Evolutionary conservation across 2,797 vertebrate species (phyloP).

Genomic region (Ceyx erithaca): DNA sequence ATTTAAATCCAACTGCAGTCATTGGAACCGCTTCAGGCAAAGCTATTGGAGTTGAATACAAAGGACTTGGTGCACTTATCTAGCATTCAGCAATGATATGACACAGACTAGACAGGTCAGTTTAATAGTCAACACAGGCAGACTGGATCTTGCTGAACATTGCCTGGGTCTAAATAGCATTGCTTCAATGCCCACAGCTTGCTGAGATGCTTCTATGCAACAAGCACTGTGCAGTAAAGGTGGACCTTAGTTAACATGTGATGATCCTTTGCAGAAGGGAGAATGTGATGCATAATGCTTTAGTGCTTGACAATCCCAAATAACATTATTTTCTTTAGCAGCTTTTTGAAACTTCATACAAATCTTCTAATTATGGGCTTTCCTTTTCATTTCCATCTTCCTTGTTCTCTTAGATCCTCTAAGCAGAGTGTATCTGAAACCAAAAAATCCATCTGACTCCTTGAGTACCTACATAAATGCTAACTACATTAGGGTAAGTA

Average conservation of each 20-base stretch:
- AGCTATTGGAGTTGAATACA: background rate
- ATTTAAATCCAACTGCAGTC: background rate
- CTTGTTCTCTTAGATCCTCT: conserved; percentile 87
- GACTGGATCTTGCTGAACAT: background rate
- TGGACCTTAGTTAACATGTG: background rate
- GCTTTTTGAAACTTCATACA: background rate
- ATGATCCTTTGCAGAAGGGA: background rate
- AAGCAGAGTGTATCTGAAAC: conserved; percentile 92
- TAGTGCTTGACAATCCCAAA: background rate
- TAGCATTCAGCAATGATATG: no score
- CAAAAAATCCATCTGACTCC: conserved; percentile 86
- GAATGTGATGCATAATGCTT: background rate
- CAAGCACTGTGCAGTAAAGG: background rate
- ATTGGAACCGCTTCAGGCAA: background rate
- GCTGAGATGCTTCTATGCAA: background rate
- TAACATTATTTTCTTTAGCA: background rate
- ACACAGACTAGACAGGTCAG: background rate
- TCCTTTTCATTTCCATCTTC: conserved; percentile 58
- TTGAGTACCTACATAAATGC: conserved; percentile 96
- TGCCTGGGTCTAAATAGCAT: background rate
- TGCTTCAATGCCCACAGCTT: background rate
- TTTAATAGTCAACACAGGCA: background rate
- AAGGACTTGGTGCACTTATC: background rate
- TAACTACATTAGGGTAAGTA: conserved; percentile 94
- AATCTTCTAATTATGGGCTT: conserved; percentile 34